These are phyloP conservation scores for Suillia variegata DNA, from an alignment of 2,888 invertebrate genomes.

Conservation along the genomic window DNA sequence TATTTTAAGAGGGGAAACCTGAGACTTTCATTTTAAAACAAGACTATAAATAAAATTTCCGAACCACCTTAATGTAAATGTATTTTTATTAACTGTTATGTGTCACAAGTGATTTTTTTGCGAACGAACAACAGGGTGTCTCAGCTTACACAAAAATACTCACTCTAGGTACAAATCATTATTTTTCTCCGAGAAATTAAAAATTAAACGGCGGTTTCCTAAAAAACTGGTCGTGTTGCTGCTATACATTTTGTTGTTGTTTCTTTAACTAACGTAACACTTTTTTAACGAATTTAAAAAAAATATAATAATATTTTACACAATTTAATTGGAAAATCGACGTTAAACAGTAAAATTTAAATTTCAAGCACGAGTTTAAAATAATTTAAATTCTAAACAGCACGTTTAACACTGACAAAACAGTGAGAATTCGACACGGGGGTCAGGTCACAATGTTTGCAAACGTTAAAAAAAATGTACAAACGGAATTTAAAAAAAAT, in stretches of 20 bases:
- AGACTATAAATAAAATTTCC: no score
- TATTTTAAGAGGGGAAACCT: no score
- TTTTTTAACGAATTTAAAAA: background rate
- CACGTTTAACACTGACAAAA: constrained; percentile 18
- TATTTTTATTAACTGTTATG: no score
- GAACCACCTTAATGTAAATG: no score
- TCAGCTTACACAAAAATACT: no score
- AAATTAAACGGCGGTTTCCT: constrained; percentile 58
- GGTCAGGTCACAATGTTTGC: constrained; percentile 17
- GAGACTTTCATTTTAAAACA: no score
- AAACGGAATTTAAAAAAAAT: constrained; percentile 12
- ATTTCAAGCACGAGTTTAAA: no score
- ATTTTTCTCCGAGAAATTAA: constrained; percentile 57
- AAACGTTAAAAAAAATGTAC: constrained; percentile 14
- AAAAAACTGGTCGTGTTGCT: constrained; percentile 49
- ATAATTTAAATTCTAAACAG: constrained; percentile 6
- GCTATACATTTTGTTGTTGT: constrained; percentile 48
- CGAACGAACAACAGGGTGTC: no score
- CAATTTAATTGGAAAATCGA: background rate
- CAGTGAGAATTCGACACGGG: no score
- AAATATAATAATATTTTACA: background rate
- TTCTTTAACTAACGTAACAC: background rate
- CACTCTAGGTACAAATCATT: constrained; percentile 56
- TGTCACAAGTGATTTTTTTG: no score
- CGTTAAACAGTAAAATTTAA: constrained; percentile 28